A percentile compares a stretch with the other conserved stretches of the same genome.
phyloP scores from a whole-genome alignment of 2,113 vertebrate genomes.

The Rhinogobius similis region DNA sequence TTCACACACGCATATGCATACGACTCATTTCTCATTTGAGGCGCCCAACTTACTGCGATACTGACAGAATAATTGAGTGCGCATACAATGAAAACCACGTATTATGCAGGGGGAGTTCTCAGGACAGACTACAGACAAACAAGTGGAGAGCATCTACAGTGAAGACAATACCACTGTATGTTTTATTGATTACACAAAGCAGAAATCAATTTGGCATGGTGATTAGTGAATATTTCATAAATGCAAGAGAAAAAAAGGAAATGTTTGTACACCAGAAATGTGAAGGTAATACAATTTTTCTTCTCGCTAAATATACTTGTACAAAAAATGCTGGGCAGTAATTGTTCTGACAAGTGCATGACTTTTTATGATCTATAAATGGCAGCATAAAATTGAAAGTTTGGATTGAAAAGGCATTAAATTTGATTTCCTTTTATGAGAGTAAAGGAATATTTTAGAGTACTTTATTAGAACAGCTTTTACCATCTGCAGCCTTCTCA shows the following conservation, averaged over 20 bases:
- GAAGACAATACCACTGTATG: slow-evolving; percentile 33
- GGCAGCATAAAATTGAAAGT: not conserved
- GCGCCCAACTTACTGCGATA: slow-evolving; percentile 35
- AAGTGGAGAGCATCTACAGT: slow-evolving; percentile 6
- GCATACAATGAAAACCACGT: slow-evolving; percentile 17
- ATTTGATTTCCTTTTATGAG: slow-evolving; percentile 82
- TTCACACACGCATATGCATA: slow-evolving; percentile 9
- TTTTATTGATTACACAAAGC: slow-evolving; percentile 20
- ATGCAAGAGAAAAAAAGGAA: not conserved
- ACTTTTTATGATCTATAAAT: not conserved
- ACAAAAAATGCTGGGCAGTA: not conserved
- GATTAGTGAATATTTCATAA: not conserved
- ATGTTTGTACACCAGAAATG: not conserved
- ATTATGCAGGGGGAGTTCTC: slow-evolving; percentile 20
- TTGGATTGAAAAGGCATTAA: slow-evolving; percentile 42
- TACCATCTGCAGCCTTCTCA: slow-evolving; percentile 83
- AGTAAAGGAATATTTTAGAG: slow-evolving; percentile 74
- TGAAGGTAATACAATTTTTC: not conserved
- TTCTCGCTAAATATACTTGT: not conserved
- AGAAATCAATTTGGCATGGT: not conserved
- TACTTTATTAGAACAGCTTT: slow-evolving; percentile 88
- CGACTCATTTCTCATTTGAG: slow-evolving; percentile 26
- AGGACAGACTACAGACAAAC: not conserved
- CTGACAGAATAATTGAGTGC: slow-evolving; percentile 11
- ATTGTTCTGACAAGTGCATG: not conserved